Percentiles rank a stretch among this genome's conserved stretches.
These are phyloP conservation scores for Strix aluco DNA, from an alignment of 2,113 vertebrate genomes.

Conservation along the genomic window DNA sequence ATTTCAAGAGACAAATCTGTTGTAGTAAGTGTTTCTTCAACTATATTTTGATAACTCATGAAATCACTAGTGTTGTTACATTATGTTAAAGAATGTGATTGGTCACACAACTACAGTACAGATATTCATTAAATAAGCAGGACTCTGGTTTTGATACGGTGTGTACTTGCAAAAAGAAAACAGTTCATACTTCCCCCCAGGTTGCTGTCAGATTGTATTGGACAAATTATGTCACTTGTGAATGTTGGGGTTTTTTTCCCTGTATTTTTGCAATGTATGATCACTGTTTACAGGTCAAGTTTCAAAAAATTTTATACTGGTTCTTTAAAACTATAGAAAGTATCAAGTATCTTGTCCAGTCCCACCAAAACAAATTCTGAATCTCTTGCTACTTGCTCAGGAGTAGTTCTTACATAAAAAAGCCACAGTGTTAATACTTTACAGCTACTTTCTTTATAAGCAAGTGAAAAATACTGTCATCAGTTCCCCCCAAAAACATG, in stretches of 20 bases:
- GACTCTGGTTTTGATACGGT: not conserved
- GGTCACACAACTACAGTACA: not conserved
- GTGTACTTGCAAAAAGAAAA: not conserved
- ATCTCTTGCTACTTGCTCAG: not conserved
- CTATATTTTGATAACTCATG: not conserved
- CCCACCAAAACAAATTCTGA: not conserved
- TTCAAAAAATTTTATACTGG: not conserved
- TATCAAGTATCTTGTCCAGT: not conserved
- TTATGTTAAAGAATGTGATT: not conserved
- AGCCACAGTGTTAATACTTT: not conserved
- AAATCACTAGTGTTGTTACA: not conserved
- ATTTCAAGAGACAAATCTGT: not conserved
- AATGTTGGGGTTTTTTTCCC: too few species aligned
- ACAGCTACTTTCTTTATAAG: not conserved
- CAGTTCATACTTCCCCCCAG: not conserved
- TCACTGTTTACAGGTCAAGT: not conserved
- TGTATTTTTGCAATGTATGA: not conserved
- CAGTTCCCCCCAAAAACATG: not conserved
- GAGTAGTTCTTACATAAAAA: not conserved
- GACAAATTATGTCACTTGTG: not conserved
- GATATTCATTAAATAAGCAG: not conserved
- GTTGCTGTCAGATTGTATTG: not conserved
- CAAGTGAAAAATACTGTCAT: not conserved
- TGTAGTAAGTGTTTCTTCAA: not conserved
- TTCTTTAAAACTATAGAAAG: not conserved